A percentile compares a stretch with the other conserved stretches of the same genome.
Evolutionary conservation across 2,797 vertebrate genomes (phyloP).

Genomic region (Lophotriccus pileatus): DNA sequence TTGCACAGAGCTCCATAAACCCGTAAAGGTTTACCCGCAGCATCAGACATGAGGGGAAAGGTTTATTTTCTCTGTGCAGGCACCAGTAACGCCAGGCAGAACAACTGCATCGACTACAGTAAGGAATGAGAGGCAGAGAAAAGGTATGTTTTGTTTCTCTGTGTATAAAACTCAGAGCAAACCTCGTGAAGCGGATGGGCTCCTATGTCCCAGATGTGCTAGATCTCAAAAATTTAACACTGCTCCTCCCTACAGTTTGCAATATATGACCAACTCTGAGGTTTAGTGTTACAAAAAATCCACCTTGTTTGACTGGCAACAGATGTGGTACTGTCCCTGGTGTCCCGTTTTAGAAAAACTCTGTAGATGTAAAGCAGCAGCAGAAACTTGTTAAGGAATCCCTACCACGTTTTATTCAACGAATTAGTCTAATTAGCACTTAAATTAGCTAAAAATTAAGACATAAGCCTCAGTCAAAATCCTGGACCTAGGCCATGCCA

Average conservation of each 20-base stretch:
- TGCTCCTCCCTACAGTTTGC: not conserved
- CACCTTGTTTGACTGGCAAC: not conserved
- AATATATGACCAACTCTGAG: not conserved
- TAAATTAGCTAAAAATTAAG: not conserved
- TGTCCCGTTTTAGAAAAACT: not conserved
- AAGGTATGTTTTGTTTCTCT: not conserved
- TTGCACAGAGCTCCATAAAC: not conserved
- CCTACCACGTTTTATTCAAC: not conserved
- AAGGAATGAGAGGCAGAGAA: not conserved
- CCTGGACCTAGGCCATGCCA: not conserved
- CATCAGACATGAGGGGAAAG: not conserved
- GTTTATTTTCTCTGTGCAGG: not conserved
- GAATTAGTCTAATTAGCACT: constrained; percentile 35
- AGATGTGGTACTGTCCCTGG: not conserved
- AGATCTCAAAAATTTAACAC: not conserved
- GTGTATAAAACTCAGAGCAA: not conserved
- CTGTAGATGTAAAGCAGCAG: not conserved
- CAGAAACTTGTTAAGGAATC: constrained; percentile 20
- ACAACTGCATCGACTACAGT: not conserved
- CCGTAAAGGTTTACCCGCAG: no score
- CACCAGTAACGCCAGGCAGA: not conserved
- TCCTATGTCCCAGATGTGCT: not conserved
- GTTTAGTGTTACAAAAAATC: not conserved
- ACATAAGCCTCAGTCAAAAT: not conserved
- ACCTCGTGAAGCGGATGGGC: not conserved